Evolutionary conservation across 1,140 invertebrate genomes (phyloP), one percentile per base, ranked within the genome.

Genomic region (Drosophila punjabiensis): DNA sequence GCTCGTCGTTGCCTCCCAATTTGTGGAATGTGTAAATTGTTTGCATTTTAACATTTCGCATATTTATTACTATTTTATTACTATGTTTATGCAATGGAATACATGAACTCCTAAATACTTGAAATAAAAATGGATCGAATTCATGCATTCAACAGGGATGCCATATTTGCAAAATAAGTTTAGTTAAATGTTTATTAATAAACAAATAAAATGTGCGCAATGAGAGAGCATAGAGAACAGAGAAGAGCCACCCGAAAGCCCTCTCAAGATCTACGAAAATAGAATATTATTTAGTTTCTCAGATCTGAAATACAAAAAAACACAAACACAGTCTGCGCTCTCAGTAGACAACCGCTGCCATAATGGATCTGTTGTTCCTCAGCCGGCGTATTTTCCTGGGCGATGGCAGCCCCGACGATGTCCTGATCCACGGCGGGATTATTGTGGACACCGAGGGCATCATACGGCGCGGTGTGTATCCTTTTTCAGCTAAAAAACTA

Each of bases 301-400:
- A 24, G 37, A 32, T 30, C n/a, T 10, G 24, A 16, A 48, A 8
- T 5, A 24, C 24, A 24, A 30, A 30, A n/a, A 7, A 52, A 48
- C 6, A 24, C 7, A 24, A 24, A 18, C n/a, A 33, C 8, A 5
- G 10, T 20, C n/a, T 47, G n/a, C 24, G 30, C 56, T 28, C 35
- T 58, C 76, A 78, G 75, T 78, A 61, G 53, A 28, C 45, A 20
- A 32, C 35, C 37, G 48, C 58, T 71, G 16, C 59, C 32, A 53
- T 28, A 64, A 93, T 93, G 92, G 90, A 93, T 77, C 80, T 92
- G 60, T 82, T 93, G 48, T 93, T 92, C 41, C 73, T 93, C 33
- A 93, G 93, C 78, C 83, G 84, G 53, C 81, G 89, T 11, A 93
- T 93, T 70, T 93, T 81, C 35, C 41, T 93, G 47, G 92, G 91